Evolutionary conservation across 1,140 invertebrate species (phyloP), one percentile per base, ranked within the genome.

Genomic region (Medauroidea extradentata): DNA sequence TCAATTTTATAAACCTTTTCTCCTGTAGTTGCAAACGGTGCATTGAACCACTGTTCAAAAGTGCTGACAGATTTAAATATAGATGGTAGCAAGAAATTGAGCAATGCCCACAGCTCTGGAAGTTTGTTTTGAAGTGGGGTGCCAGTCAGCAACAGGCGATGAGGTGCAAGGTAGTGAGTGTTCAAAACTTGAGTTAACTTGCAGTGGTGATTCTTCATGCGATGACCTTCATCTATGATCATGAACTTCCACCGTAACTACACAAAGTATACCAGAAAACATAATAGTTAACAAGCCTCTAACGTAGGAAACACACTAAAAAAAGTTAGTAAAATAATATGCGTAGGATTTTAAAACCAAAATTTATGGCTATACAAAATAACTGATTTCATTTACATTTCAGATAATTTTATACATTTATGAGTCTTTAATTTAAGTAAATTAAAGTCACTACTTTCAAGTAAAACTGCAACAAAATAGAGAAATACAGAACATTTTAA

Each of bases 171-270:
- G 69, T 88, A 88, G 69, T 84, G 81, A 1, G 82, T 84, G 67
- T 88, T 88, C 14, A 88, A 69, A 27, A 85, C 79, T 65, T 84
- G 78, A 1, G 86, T 89, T 57, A 88, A 71, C 68, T 88, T 89
- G 70, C 86, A 88, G 66, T 88, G 85, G 67, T 89, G 86, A 69
- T 88, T 88, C 73, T 88, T 88, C 85, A 88, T 87, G 38, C 86
- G 73, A 72, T 88, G 86, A 52, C 86, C 86, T 70, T 88, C 86
- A 71, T 88, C 86, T 69, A 88, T 88, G 44, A 88, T 88, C 85
- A 88, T 87, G 67, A 87, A 86, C 65, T 84, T 84, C 85, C 84
- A 86, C n/a, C 79, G 78, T 14, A 83, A 71, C 77, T 81, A 59
- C 13, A 59, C n/a, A n/a, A n/a, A n/a, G n/a, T n/a, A n/a, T n/a